Evolutionary conservation across 2,113 vertebrate species (phyloP), one percentile per base, ranked within the genome.

Genomic region (Mohoua ochrocephala): DNA sequence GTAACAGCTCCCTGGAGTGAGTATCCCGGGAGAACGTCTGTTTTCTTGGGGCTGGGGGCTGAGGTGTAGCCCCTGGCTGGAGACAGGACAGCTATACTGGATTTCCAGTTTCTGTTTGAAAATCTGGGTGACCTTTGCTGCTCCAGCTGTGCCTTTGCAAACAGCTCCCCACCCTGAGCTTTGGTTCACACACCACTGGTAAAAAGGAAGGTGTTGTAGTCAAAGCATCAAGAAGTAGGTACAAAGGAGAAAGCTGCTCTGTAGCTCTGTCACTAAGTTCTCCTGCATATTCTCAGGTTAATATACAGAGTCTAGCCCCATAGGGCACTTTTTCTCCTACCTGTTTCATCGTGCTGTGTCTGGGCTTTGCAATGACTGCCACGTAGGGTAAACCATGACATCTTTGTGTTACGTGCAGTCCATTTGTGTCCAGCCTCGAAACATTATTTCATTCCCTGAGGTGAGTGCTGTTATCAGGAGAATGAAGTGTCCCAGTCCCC

Each of bases 391-490:
- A 88, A 77, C 60, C 0, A 3, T 64, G 76, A 56, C 56, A 81
- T 87, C 76, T 87, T 44, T 73, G 74, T 42, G 27, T 79, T 79
- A 60, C 0, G 0, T 89, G 70, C 56, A n/a, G n/a, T n/a, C n/a
- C n/a, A 31, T 82, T 87, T 89, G 44, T 52, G 80, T 89, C 73
- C 83, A 84, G 65, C 83, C 83, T 95, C 4, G 0, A 89, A 92
- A 93, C 0, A 0, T 89, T 91, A 84, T 95, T 93, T 94, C 45
- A 11, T 93, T 93, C 93, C 95, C 94, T 87, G 88, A 89, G 91
- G 93, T 89, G 37, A 87, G 47, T 82, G 61, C 61, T 96, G 60
- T 93, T 96, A 86, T 91, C 96, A 84, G 80, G 45, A 5, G 0
- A 81, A 84, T 84, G 53, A 94, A 91, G 73, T 30, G 56, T 70